Evolutionary conservation across 2,797 vertebrate genomes (phyloP).

Genomic region (Nannoperca obscura): DNA sequence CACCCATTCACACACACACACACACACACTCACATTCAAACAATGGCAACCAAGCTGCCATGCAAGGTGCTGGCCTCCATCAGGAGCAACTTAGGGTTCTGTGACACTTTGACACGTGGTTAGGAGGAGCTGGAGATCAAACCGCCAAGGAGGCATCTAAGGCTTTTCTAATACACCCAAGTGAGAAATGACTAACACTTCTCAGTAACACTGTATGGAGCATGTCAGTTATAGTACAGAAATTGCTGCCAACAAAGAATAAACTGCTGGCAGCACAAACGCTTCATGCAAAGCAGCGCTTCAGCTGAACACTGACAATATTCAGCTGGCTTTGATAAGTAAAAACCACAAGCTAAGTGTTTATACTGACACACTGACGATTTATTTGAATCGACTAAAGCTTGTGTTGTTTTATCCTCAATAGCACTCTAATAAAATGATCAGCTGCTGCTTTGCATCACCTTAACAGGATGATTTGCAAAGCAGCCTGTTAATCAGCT

Average conservation of each 20-base stretch:
- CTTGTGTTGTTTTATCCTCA: conserved; percentile 15
- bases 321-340: conserved; percentile 60
- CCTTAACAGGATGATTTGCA: conserved; percentile 53
- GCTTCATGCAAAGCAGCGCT: conserved; percentile 64
- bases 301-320: conserved; percentile 37
- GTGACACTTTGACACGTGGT: no score
- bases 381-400: conserved; percentile 52
- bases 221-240: background rate
- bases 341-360: conserved; percentile 52
- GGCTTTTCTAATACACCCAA: background rate
- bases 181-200: background rate
- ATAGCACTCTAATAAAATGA: conserved; percentile 19
- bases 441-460: conserved; percentile 59
- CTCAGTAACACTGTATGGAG: background rate
- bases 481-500: conserved; percentile 34
- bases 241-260: background rate
- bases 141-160: background rate
- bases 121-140: no score
- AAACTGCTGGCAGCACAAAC: background rate
- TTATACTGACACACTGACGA: background rate
- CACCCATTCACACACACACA: no score
- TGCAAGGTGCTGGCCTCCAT: no score
- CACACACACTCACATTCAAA: no score
- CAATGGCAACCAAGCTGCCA: no score
- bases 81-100: no score